phyloP scores from a whole-genome alignment of 2,113 vertebrate genomes.

The Orycteropus afer region DNA sequence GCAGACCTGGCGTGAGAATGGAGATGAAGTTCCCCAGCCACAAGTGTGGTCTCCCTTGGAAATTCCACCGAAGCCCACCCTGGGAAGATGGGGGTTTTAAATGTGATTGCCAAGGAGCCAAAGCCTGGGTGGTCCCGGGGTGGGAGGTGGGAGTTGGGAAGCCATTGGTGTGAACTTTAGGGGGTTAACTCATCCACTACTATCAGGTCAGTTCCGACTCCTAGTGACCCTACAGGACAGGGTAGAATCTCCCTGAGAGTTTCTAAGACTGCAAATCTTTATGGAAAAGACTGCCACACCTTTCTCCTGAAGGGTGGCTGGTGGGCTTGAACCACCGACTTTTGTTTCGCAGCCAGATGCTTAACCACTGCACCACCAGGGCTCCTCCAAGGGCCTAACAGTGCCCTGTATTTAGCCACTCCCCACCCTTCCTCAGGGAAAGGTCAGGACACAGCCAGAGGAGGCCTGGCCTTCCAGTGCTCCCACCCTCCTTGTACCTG shows the following conservation, averaged over 20 bases:
- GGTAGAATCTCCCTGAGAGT: background rate
- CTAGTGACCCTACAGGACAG: background rate
- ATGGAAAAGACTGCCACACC: background rate
- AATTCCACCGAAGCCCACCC: background rate
- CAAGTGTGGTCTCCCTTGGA: background rate
- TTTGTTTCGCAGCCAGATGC: background rate
- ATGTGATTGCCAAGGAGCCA: background rate
- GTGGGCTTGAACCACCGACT: background rate
- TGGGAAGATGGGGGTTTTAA: background rate
- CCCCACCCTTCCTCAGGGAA: too few relatives aligned
- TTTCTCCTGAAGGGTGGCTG: background rate
- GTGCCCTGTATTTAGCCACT: background rate
- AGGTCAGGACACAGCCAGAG: background rate
- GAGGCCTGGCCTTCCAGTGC: background rate
- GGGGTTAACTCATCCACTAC: background rate
- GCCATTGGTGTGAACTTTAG: background rate
- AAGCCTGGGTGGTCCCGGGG: background rate
- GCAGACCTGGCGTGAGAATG: too few relatives aligned
- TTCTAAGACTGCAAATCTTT: background rate
- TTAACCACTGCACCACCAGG: background rate
- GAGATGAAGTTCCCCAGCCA: background rate
- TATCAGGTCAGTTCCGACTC: background rate
- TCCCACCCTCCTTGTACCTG: too few relatives aligned
- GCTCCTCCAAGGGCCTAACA: background rate
- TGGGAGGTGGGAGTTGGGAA: too few relatives aligned